Base-by-base conservation (phyloP, 2,797 vertebrate species). In the Amblyopsis hoosieri region DNA sequence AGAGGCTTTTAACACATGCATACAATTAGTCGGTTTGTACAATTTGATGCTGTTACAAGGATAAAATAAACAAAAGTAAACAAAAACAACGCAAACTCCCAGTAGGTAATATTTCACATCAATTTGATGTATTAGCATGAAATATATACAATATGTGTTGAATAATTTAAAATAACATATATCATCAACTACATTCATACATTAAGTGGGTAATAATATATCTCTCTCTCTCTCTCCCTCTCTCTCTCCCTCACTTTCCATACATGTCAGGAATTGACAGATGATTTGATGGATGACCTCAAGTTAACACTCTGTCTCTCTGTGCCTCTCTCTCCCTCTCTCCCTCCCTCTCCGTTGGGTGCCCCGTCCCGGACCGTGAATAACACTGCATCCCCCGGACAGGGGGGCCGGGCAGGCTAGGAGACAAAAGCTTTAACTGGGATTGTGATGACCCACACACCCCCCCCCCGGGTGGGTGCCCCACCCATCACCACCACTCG, bases 231-330 rank as follows among this genome's bases (percentile, higher is more conserved):
- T n/a, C 55, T 3, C 12, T 14, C 33, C 13, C 12, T 1, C 54
- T 55, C 23, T 42, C 55, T 17, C 37, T 66, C 45, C 67, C 66
- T 54, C 49, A 59, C 31, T 49, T n/a, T 53, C 10, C n/a, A 12
- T 49, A 7, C 31, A 31, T 60, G 64, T 37, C 62, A 52, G 57
- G 79, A 52, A 91, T 76, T 95, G 95, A 97, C 96, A 94, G 91
- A 92, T 85, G 77, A 91, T 85, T 81, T 97, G 95, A 99, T 93
- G 93, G 94, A 98, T 94, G 95, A 93, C 90, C 91, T 87, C 89
- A 75, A 78, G 87, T 89, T 76, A 75, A 77, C 86, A 83, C 69
- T 82, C 63, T 71, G 23, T 17, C 14, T 77, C 82, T 83, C 76
- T 76, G 83, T 85, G 83, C 71, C 80, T 81, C 81, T 83, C 79